Conservation (phyloP, 2,888 invertebrate species). For the Cynaeus angustus region DNA sequence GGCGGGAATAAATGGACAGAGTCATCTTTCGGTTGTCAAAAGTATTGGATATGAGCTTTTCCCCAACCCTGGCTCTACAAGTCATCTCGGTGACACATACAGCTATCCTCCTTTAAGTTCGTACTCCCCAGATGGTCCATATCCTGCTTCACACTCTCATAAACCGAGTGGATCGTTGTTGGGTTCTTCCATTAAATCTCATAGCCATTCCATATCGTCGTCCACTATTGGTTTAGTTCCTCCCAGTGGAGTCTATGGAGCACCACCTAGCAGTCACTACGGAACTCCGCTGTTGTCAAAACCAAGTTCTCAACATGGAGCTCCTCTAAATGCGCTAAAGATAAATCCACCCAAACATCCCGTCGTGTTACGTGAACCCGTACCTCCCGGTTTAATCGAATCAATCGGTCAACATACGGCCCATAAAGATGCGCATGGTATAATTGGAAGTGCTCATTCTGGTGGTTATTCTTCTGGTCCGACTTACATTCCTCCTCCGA, state of each 20-base stretch:
- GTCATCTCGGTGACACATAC: slow-evolving; percentile 60
- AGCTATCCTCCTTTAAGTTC: slow-evolving; percentile 65
- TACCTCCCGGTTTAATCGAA: slow-evolving; percentile 81
- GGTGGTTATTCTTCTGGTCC: slow-evolving; percentile 65
- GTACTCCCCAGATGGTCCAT: slow-evolving; percentile 67
- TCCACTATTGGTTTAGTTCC: slow-evolving; percentile 73
- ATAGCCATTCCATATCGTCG: slow-evolving; percentile 55
- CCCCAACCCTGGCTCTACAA: slow-evolving; percentile 52
- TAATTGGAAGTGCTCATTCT: slow-evolving; percentile 72
- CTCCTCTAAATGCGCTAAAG: slow-evolving; percentile 67
- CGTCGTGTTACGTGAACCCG: slow-evolving; percentile 82
- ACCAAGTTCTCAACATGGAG: slow-evolving; percentile 62
- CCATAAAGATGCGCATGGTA: slow-evolving; percentile 77
- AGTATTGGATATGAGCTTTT: slow-evolving; percentile 70
- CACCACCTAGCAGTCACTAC: slow-evolving; percentile 74
- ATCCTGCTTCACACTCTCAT: slow-evolving; percentile 67
- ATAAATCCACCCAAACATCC: slow-evolving; percentile 76
- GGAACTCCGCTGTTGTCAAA: slow-evolving; percentile 68
- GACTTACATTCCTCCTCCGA: slow-evolving; percentile 79
- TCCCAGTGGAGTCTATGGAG: slow-evolving; percentile 78
- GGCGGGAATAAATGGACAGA: slow-evolving; percentile 54
- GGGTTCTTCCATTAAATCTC: slow-evolving; percentile 47
- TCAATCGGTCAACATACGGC: slow-evolving; percentile 79
- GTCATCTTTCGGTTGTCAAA: slow-evolving; percentile 68
- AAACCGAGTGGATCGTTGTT: slow-evolving; percentile 64